phyloP scores from a whole-genome alignment of 2,797 vertebrate genomes.

The Sylvilagus floridanus region DNA sequence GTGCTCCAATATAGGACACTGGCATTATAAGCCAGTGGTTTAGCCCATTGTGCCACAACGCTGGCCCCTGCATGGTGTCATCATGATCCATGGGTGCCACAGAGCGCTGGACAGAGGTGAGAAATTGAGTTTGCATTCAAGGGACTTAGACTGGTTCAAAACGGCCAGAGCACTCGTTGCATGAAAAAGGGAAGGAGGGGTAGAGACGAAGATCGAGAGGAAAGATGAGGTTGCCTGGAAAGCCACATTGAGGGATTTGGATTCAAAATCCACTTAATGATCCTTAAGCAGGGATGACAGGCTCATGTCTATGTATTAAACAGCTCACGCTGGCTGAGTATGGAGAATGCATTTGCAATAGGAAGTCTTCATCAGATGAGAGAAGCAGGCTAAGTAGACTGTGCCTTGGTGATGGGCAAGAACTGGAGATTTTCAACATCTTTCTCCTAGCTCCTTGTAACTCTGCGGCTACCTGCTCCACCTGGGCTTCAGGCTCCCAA shows the following conservation, averaged over 20 bases:
- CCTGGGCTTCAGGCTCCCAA: neutral
- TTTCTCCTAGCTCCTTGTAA: neutral
- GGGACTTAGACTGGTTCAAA: neutral
- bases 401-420: neutral
- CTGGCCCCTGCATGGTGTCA: no score
- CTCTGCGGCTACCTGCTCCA: neutral
- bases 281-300: neutral
- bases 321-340: neutral
- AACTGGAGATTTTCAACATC: neutral
- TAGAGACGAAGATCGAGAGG: neutral
- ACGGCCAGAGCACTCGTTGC: neutral
- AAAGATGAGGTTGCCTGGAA: neutral
- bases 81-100: neutral
- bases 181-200: neutral
- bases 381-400: neutral
- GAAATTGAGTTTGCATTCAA: neutral
- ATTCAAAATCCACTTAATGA: slow-evolving; percentile 32
- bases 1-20: no score
- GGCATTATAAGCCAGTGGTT: no score
- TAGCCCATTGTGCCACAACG: no score
- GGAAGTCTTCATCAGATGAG: neutral
- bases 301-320: neutral
- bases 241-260: neutral
- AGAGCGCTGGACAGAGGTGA: neutral
- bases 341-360: neutral